Percentiles rank a stretch among this genome's conserved stretches.
phyloP scores from a whole-genome alignment of 2,113 vertebrate species.

The Takifugu bimaculatus region DNA sequence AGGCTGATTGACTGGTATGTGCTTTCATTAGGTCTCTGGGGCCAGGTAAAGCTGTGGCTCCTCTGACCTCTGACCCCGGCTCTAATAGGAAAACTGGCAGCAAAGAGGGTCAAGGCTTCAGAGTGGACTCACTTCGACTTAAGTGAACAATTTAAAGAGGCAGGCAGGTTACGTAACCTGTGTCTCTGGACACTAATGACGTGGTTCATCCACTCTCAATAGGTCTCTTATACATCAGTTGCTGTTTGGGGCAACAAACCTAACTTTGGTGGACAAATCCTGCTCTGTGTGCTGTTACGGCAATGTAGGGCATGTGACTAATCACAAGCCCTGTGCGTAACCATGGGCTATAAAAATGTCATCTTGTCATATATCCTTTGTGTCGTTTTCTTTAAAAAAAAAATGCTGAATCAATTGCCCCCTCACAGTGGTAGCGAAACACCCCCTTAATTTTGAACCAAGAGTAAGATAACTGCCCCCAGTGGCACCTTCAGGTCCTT shows the following conservation, averaged over 20 bases:
- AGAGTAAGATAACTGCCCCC: neutral
- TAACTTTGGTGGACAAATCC: slow-evolving; percentile 51
- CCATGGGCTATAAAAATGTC: slow-evolving; percentile 23
- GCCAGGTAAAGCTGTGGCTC: slow-evolving; percentile 39
- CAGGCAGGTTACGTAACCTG: slow-evolving; percentile 61
- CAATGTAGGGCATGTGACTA: slow-evolving; percentile 44
- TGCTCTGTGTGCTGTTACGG: slow-evolving; percentile 40
- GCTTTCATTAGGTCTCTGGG: slow-evolving; percentile 60
- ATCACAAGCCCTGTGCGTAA: slow-evolving; percentile 19
- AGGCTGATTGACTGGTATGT: slow-evolving; percentile 59
- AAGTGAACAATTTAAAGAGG: slow-evolving; percentile 65
- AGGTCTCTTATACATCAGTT: slow-evolving; percentile 46
- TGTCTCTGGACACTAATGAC: slow-evolving; percentile 40
- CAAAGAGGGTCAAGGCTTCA: slow-evolving; percentile 38
- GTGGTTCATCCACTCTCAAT: slow-evolving; percentile 52
- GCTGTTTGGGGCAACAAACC: slow-evolving; percentile 56
- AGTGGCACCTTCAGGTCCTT: no score
- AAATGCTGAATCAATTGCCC: neutral
- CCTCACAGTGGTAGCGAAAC: neutral
- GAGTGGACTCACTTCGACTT: slow-evolving; percentile 37
- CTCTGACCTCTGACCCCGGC: slow-evolving; percentile 53
- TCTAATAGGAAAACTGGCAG: slow-evolving; percentile 50
- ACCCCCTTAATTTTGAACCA: slow-evolving; percentile 8
- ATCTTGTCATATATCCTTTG: slow-evolving; percentile 8
- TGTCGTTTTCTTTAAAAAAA: neutral